Evolutionary conservation across 2,113 vertebrate genomes (phyloP).

Genomic region (Carassius gibelio): DNA sequence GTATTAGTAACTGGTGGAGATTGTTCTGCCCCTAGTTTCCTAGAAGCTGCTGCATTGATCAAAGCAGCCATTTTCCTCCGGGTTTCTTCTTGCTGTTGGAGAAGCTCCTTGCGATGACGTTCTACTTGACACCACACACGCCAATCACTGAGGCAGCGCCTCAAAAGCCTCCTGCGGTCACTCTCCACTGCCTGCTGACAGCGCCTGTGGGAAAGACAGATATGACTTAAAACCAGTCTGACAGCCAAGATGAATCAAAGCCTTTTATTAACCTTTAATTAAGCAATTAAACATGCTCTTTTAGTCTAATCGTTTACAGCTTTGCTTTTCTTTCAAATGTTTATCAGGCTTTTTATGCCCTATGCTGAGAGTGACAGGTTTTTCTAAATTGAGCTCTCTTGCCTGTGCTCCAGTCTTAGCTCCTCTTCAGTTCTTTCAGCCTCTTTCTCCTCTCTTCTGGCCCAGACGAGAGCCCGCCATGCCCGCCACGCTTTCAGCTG

Average conservation of each 20-base stretch:
- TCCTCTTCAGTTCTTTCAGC: constrained; percentile 74
- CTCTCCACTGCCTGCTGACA: constrained; percentile 78
- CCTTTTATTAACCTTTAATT: constrained; percentile 13
- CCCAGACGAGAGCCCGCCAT: constrained; percentile 84
- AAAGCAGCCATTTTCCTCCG: constrained; percentile 84
- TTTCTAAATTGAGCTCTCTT: constrained; percentile 43
- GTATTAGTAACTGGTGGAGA: constrained; percentile 32
- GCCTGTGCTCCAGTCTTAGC: constrained; percentile 86
- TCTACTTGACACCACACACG: constrained; percentile 77
- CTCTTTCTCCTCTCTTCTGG: constrained; percentile 74
- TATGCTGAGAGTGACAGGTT: not conserved
- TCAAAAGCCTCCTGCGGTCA: constrained; percentile 78
- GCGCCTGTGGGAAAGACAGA: constrained; percentile 72
- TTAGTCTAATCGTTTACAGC: not conserved
- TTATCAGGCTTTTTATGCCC: not conserved
- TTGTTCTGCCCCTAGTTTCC: constrained; percentile 63
- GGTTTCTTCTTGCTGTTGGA: constrained; percentile 79
- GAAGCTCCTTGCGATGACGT: constrained; percentile 72
- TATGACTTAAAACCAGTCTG: not conserved
- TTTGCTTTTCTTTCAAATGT: not conserved
- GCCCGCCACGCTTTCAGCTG: constrained; percentile 81
- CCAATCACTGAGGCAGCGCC: constrained; percentile 81
- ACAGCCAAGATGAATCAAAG: not conserved
- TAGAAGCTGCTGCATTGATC: constrained; percentile 74
- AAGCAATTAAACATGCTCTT: constrained; percentile 11